A percentile compares a stretch with the other conserved stretches of the same genome.
Evolutionary conservation across 2,888 invertebrate genomes (phyloP).

Genomic region (Xanthia togata): DNA sequence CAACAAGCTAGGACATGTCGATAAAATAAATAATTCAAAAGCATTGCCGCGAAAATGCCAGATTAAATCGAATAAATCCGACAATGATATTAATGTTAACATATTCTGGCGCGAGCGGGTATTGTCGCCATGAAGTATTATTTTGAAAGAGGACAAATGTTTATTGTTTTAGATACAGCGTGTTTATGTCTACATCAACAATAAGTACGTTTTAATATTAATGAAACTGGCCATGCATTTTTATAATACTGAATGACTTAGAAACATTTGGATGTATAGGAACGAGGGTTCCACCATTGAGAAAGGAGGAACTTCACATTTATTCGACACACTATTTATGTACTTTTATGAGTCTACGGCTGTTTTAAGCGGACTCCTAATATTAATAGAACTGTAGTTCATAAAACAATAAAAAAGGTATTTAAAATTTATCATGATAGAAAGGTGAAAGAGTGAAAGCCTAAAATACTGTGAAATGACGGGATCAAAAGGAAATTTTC

Average conservation of each 20-base stretch:
- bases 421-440: background rate
- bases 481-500: background rate
- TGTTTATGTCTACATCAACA: no score
- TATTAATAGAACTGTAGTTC: background rate
- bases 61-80: conserved; percentile 64
- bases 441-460: background rate
- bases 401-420: background rate
- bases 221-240: no score
- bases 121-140: conserved; percentile 41
- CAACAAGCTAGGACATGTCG: conserved; percentile 50
- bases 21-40: conserved; percentile 65
- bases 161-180: background rate
- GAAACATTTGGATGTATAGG: no score
- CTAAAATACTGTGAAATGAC: no score
- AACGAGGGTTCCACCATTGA: no score
- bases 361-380: background rate
- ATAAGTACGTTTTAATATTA: no score
- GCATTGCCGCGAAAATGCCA: conserved; percentile 58
- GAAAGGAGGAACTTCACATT: no score
- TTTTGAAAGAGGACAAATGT: conserved; percentile 28
- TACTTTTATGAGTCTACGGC: no score
- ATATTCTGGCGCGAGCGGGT: conserved; percentile 47
- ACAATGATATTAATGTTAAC: conserved; percentile 66
- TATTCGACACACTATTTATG: no score
- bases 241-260: no score